Base-by-base conservation (phyloP, 2,888 invertebrate genomes). In the Rutpela maculata region DNA sequence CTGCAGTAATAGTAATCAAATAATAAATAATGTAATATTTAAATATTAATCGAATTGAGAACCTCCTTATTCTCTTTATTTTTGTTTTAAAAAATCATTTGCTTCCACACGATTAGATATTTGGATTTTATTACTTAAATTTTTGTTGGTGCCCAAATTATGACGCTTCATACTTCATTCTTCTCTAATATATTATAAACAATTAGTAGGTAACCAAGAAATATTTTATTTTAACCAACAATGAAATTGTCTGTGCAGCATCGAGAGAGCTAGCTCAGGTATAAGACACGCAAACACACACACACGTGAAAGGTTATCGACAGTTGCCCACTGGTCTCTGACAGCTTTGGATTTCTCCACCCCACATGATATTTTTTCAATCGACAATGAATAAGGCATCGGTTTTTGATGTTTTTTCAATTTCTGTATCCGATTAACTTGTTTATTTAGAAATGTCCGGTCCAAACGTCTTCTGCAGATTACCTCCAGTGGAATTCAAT, bases 371-470 rank as follows among this genome's bases (percentile, higher is more conserved):
- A 83, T 85, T 85, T 84, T 84, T 81, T 82, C 84, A 80, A 85
- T 85, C 84, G 81, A 71, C 85, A 85, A 86, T 86, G 87, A 86
- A 87, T 86, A 84, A 84, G 81, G 82, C 78, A 77, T 84, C 81
- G 82, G 84, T 84, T 84, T 85, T 86, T 85, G 86, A 87, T 88
- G 87, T 87, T 88, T 88, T 87, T 87, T 86, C 87, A 85, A 87
- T 87, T 85, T 86, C 83, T 81, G 84, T 85, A 88, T 88, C 87
- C 87, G 88, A 88, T 88, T 88, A 88, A 87, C 85, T 87, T 87
- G 87, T 87, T 87, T 87, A 86, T 87, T 86, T 83, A 83, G 81
- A 85, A 86, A 86, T 81, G 86, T 86, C 86, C 85, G 80, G 84
- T 76, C 81, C 86, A 85, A 83, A 84, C 82, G 80, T 82, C 76